Percentiles rank a stretch among this genome's conserved stretches.
Evolutionary conservation across 2,797 vertebrate genomes (phyloP).

Genomic region (Coregonus ussuriensis): DNA sequence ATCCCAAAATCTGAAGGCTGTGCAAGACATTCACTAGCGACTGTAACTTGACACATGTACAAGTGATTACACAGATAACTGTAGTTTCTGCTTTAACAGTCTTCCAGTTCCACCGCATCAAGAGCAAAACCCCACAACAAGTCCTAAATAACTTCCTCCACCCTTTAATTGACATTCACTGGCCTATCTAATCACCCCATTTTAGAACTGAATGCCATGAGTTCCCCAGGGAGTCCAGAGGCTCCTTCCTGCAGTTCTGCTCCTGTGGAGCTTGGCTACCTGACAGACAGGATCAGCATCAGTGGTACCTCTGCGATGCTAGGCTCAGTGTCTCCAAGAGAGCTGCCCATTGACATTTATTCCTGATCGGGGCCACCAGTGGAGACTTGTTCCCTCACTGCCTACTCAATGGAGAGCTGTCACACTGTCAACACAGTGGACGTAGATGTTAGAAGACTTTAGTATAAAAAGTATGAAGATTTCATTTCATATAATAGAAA

Average conservation of each 20-base stretch:
- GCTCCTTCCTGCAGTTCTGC: not conserved
- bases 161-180: not conserved
- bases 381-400: not conserved
- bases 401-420: not conserved
- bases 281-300: constrained; percentile 4
- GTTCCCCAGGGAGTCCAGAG: not conserved
- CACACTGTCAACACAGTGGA: not conserved
- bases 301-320: not conserved
- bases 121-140: not conserved
- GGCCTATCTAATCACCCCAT: not conserved
- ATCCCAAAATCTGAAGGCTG: too few relatives aligned
- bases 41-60: not conserved
- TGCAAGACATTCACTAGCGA: too few relatives aligned
- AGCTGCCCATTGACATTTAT: not conserved
- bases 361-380: not conserved
- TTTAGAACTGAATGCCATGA: not conserved
- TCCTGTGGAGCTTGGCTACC: not conserved
- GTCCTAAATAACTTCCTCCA: not conserved
- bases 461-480: not conserved
- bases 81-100: not conserved
- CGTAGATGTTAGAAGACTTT: not conserved
- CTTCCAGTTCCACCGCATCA: not conserved
- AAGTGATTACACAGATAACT: not conserved
- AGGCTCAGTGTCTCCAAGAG: not conserved
- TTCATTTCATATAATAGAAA: not conserved